phyloP scores from a whole-genome alignment of 2,888 invertebrate genomes.

The Aleiodes testaceus region DNA sequence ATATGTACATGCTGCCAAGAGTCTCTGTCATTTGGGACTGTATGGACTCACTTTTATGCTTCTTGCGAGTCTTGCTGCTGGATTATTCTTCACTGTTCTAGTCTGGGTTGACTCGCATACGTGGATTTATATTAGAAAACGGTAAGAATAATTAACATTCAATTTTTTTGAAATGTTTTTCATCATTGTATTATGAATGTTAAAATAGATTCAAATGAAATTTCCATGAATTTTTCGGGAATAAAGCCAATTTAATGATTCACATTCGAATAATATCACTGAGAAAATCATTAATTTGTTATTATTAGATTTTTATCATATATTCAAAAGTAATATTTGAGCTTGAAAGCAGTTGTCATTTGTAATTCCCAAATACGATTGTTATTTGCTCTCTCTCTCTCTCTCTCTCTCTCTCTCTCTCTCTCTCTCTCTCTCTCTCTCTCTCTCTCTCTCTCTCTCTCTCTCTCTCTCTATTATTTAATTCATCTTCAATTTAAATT shows the following conservation, averaged over 20 bases:
- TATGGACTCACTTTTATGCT: slow-evolving; percentile 89
- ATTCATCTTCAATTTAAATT: neutral
- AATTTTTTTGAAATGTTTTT: neutral
- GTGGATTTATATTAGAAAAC: slow-evolving; percentile 96
- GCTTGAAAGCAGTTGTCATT: too few species aligned
- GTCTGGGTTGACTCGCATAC: slow-evolving; percentile 97
- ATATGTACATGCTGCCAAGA: slow-evolving; percentile 85
- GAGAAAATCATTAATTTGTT: slow-evolving; percentile 7
- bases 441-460: too few species aligned
- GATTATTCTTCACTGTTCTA: slow-evolving; percentile 91
- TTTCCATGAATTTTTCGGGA: neutral
- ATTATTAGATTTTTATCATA: too few species aligned
- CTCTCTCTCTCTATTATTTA: too few species aligned
- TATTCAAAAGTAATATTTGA: too few species aligned
- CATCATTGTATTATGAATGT: neutral
- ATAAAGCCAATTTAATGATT: neutral
- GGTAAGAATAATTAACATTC: slow-evolving; percentile 74
- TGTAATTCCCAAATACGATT: too few species aligned
- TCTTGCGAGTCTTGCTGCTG: slow-evolving; percentile 88
- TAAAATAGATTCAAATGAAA: too few species aligned
- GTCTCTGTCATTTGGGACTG: slow-evolving; percentile 88
- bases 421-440: too few species aligned
- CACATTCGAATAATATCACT: neutral
- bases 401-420: too few species aligned
- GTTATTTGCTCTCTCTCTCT: too few species aligned